Base-by-base conservation (phyloP, 2,888 invertebrate species). In the Caradrina clavipalpis region DNA sequence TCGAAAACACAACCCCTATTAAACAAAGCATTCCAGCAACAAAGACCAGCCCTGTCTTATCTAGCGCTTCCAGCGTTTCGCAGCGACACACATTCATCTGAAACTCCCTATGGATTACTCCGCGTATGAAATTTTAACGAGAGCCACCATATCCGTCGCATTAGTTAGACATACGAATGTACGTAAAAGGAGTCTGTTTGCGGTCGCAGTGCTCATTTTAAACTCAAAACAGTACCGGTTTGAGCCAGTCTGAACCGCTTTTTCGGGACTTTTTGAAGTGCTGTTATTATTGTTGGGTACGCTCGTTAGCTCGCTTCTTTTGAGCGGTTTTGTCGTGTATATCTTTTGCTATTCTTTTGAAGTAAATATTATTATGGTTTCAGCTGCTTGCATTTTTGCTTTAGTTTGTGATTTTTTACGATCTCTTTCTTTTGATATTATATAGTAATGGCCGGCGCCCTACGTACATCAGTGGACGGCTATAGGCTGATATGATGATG, bases 41-140 rank as follows among this genome's bases (percentile, higher is more conserved):
- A 76, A 72, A 73, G 78, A 56, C 19, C 35, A 13, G 39, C 13
- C 26, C 17, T 2, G 65, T 54, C 53, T 75, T 78, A 75, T 75
- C 70, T 53, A 69, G 53, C 47, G 19, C 22, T 68, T 50, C n/a
- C 78, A 76, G 73, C 47, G 42, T 22, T 60, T 65, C 64, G 64
- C 74, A 78, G 49, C 64, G 58, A 59, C 59, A 66, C 63, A 50
- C 6, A 26, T 42, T 66, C 61, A 51, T 77, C 50, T 80, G 65
- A 77, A 62, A 55, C 54, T 56, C 70, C 45, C 67, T 80, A 50
- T 58, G 56, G 69, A 74, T 59, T 63, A 74, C 53, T 51, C 45
- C 53, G 58, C 60, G 70, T 71, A 80, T 80, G 70, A 74, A 80
- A 78, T 78, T 80, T 80, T 74, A 78, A 80, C 80, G 57, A 74